Percentiles rank a stretch among this genome's conserved stretches.
Conservation (phyloP, 2,113 vertebrate species). For the Peromyscus leucopus region DNA sequence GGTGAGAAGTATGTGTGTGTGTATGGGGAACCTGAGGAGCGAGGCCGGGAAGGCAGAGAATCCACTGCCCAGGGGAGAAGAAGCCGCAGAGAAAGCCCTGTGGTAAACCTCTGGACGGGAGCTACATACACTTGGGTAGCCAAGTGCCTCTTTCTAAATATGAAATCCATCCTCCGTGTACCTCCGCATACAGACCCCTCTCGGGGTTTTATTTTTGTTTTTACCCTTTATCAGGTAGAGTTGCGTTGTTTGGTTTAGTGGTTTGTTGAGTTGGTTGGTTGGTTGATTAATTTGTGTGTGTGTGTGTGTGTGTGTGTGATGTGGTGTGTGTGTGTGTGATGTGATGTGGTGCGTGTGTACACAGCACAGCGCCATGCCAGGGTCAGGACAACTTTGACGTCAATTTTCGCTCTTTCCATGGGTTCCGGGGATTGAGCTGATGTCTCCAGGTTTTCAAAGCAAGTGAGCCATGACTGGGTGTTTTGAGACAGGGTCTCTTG, state of each 20-base stretch:
- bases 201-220: not conserved
- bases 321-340: not conserved
- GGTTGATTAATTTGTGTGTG: too few species aligned
- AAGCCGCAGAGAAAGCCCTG: not conserved
- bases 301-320: not conserved
- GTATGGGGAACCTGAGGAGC: not conserved
- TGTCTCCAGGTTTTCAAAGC: not conserved
- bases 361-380: not conserved
- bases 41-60: not conserved
- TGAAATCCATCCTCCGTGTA: not conserved
- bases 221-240: slow-evolving; percentile 6
- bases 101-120: not conserved
- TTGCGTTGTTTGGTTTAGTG: not conserved
- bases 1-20: not conserved
- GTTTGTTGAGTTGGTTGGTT: not conserved
- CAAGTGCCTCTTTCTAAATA: not conserved
- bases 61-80: not conserved
- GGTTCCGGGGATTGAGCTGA: not conserved
- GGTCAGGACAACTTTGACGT: not conserved
- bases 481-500: not conserved
- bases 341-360: not conserved
- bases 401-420: too few species aligned
- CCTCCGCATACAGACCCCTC: not conserved
- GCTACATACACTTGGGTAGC: not conserved
- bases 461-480: not conserved